A percentile compares a stretch with the other conserved stretches of the same genome.
These are phyloP conservation scores for Zapornia atra DNA, from an alignment of 2,113 vertebrate species.

Conservation along the genomic window DNA sequence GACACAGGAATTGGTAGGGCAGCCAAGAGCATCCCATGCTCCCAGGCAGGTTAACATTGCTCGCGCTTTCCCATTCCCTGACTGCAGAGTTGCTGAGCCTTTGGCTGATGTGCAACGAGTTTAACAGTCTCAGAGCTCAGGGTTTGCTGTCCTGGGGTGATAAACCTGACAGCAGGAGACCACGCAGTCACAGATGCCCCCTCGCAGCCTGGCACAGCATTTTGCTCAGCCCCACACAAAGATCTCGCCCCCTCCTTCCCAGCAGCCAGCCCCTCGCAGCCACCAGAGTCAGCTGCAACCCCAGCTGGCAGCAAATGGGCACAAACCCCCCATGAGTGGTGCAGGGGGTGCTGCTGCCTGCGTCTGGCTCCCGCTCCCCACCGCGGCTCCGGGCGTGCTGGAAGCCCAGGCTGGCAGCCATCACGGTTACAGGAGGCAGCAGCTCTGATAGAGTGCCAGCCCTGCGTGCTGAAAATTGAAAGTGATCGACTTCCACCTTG, in stretches of 20 bases:
- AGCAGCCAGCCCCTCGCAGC: accelerated
- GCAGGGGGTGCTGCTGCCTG: background rate
- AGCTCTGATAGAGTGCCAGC: slow-evolving; percentile 41
- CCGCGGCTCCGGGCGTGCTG: background rate
- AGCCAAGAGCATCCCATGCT: background rate
- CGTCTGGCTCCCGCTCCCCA: background rate
- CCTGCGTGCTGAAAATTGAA: slow-evolving; percentile 68
- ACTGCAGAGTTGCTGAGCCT: background rate
- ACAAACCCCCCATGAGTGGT: accelerated
- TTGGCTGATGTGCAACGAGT: accelerated
- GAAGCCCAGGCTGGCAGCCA: background rate
- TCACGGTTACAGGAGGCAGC: slow-evolving; percentile 47
- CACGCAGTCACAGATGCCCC: background rate
- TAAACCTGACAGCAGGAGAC: no score
- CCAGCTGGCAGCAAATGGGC: background rate
- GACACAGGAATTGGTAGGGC: background rate
- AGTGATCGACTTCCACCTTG: slow-evolving; percentile 66
- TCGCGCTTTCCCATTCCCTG: accelerated
- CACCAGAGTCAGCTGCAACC: background rate
- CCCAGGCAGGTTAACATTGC: background rate
- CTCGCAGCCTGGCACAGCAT: background rate
- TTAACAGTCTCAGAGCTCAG: accelerated
- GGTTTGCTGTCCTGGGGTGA: background rate
- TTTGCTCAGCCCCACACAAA: background rate
- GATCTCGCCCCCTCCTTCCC: background rate